Evolutionary conservation across 1,140 invertebrate species (phyloP), one percentile per base, ranked within the genome.

Genomic region (Triops cancriformis): DNA sequence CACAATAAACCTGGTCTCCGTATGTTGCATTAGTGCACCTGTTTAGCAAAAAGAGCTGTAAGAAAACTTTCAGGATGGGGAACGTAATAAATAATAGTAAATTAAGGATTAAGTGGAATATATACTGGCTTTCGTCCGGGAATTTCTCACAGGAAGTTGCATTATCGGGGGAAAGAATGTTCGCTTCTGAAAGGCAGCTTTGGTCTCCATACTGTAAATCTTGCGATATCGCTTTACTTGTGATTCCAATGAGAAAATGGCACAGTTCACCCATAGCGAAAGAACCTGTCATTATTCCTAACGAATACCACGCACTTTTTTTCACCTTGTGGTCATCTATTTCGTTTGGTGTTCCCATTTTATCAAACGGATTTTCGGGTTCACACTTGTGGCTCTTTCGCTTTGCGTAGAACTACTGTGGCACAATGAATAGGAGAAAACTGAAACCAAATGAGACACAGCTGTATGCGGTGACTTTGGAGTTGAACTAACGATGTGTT

Each of bases 131-230:
- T 73, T 76, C 18, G 23, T 75, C 14, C 26, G 31, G 18, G n/a
- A 41, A n/a, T 18, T 42, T 45, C 18, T 78, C 78, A 73, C 64
- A 76, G 28, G 23, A 41, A 23, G 73, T 23, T 23, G 26, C 51
- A 73, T 37, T 26, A 14, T 37, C 27, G 10, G n/a, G 31, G 1
- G 14, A n/a, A 11, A 10, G 18, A 27, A 26, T n/a, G 26, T 26
- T 27, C 23, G 73, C 37, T 23, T 94, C 94, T 31, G 92, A 85
- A 86, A 94, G 90, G 82, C 94, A 97, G 6, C 91, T 88, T 82
- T 92, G 91, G 85, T 97, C 94, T 5, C 95, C 94, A 82, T 94
- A 97, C 81, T 95, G 91, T 72, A 97, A 85, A 83, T 94, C 93
- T 41, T 89, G 89, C 5, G 93, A 92, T 26, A 92, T 93, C 78